Evolutionary conservation across 1,140 invertebrate species (phyloP), one percentile per base, ranked within the genome.

Genomic region (Choristoneura fumiferana): DNA sequence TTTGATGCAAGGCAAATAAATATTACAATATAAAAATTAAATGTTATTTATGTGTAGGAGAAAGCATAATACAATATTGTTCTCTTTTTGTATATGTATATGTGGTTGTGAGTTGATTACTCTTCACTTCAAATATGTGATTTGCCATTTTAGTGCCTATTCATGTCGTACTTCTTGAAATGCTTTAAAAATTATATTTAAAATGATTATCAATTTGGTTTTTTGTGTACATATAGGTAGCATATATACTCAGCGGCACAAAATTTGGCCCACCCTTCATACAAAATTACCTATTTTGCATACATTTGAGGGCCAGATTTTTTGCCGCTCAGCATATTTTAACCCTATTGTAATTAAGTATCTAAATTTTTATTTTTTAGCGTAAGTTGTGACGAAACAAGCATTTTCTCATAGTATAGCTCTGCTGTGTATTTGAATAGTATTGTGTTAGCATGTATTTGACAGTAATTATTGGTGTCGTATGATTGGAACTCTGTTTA

Each of bases 71-170:
- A 29, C 2, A 29, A 66, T 63, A 54, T 33, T 57, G 58, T 69
- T 63, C 71, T 74, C 63, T 77, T 66, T 35, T 35, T 54, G 33
- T 14, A 76, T n/a, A n/a, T n/a, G 64, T 77, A 73, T 75, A 73
- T 72, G 67, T 78, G 84, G 80, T 87, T 87, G 81, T 86, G 83
- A 83, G 62, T 75, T 71, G 52, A 66, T 67, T 67, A 68, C 65
- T 78, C 63, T 78, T 78, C 66, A 72, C 67, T 76, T 77, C 63
- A 60, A 49, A 49, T 29, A 73, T 82, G 80, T 82, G 76, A 84
- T 79, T 84, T 81, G 79, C 82, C 81, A 78, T 85, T 81, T 79
- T 81, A 81, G 81, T 87, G 81, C 81, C 82, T 87, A 80, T 63
- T 80, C 65, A 60, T 69, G 64, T 78, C 58, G 57, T 66, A 59